Evolutionary conservation across 2,888 invertebrate genomes (phyloP).

Genomic region (Diachrysia chrysitis): DNA sequence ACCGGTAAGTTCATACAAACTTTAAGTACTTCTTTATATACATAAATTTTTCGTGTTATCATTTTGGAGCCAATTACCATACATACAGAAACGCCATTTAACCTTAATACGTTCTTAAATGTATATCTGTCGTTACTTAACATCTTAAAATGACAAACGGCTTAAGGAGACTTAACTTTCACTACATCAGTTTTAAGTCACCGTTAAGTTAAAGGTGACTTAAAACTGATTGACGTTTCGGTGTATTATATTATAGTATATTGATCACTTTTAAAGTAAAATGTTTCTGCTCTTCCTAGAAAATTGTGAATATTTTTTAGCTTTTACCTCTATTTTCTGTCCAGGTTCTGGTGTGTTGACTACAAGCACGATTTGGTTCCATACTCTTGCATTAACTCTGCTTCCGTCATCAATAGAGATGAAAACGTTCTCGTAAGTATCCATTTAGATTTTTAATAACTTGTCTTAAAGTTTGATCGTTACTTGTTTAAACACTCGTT

Average conservation of each 20-base stretch:
- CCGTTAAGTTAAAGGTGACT: too few relatives aligned
- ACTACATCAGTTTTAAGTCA: too few relatives aligned
- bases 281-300: neutral
- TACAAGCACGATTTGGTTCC: conserved; percentile 98
- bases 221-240: too few relatives aligned
- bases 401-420: conserved; percentile 98
- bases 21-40: neutral
- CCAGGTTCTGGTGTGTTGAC: conserved; percentile 99
- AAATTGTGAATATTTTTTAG: neutral
- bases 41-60: neutral
- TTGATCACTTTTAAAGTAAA: neutral
- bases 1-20: conserved; percentile 75
- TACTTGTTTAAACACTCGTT: neutral
- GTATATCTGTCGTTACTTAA: too few relatives aligned
- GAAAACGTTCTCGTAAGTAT: conserved; percentile 95
- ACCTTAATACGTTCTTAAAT: too few relatives aligned
- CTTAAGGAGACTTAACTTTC: too few relatives aligned
- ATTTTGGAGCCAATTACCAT: neutral
- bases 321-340: conserved; percentile 16
- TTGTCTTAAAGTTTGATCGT: neutral
- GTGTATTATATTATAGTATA: too few relatives aligned
- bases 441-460: neutral
- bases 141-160: too few relatives aligned
- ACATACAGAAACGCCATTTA: too few relatives aligned
- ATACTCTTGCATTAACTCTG: conserved; percentile 97